phyloP scores from a whole-genome alignment of 1,140 invertebrate species.

The Macrosteles quadrilineatus region DNA sequence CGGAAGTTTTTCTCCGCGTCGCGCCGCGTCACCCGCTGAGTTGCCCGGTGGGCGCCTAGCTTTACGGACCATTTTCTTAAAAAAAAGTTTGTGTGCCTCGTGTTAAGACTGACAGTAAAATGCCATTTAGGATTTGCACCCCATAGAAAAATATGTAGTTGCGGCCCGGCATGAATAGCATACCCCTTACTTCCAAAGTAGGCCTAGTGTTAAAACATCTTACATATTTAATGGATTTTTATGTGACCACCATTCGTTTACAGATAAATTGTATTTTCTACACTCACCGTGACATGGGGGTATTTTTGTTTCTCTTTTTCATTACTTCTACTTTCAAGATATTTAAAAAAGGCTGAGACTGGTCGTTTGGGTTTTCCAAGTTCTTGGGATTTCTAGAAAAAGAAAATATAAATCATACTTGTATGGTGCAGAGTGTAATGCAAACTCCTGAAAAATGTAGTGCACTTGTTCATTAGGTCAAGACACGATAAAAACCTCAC shows the following conservation, averaged over 20 bases:
- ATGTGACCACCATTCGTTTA: neutral
- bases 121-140: neutral
- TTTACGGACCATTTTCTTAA: too few relatives aligned
- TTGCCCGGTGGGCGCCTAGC: too few relatives aligned
- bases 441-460: neutral
- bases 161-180: neutral
- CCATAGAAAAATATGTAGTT: neutral
- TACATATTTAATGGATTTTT: too few relatives aligned
- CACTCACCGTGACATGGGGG: neutral
- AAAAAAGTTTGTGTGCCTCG: too few relatives aligned
- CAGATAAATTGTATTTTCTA: neutral
- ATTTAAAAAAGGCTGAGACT: neutral
- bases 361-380: constrained; percentile 12
- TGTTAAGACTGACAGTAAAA: too few relatives aligned
- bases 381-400: constrained; percentile 8
- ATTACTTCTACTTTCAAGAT: neutral
- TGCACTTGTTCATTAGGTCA: neutral
- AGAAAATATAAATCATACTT: neutral
- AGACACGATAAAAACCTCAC: neutral
- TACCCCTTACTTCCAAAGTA: neutral
- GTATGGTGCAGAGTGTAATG: neutral
- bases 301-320: constrained; percentile 7
- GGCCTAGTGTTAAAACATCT: neutral
- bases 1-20: too few relatives aligned
- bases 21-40: too few relatives aligned